Percentiles rank a stretch among this genome's conserved stretches.
Evolutionary conservation across 2,888 invertebrate genomes (phyloP).

Genomic region (Drosophila dives): DNA sequence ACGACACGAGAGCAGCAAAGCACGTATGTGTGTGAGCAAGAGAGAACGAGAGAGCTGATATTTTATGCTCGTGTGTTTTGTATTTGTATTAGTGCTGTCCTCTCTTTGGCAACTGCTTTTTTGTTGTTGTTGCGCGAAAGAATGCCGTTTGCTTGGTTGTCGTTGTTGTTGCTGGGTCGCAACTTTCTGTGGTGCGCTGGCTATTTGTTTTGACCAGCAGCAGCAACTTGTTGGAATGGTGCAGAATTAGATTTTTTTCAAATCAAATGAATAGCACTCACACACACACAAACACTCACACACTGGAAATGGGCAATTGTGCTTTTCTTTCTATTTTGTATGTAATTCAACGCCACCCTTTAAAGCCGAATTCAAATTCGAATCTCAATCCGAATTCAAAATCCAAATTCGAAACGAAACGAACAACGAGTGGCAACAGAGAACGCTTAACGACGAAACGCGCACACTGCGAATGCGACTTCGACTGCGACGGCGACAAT

Average conservation of each 20-base stretch:
- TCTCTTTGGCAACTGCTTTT: constrained; percentile 70
- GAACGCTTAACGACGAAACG: constrained; percentile 57
- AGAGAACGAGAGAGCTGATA: constrained; percentile 33
- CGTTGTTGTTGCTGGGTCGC: constrained; percentile 58
- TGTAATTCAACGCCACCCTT: constrained; percentile 70
- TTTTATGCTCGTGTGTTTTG: constrained; percentile 36
- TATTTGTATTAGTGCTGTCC: constrained; percentile 51
- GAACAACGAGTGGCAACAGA: constrained; percentile 32
- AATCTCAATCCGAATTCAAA: constrained; percentile 51
- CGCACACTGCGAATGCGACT: constrained; percentile 60
- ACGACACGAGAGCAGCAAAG: constrained; percentile 20
- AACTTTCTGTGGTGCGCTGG: constrained; percentile 66
- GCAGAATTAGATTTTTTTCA: constrained; percentile 45
- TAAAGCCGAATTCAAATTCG: constrained; percentile 32
- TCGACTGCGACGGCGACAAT: constrained; percentile 60
- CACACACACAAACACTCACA: constrained; percentile 33
- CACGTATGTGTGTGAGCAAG: constrained; percentile 15
- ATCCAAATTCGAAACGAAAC: constrained; percentile 62
- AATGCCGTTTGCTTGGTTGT: constrained; percentile 82
- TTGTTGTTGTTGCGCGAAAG: constrained; percentile 83
- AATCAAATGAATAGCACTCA: constrained; percentile 37
- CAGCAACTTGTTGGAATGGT: constrained; percentile 72
- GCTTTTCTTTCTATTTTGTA: constrained; percentile 23
- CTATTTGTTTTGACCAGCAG: constrained; percentile 74
- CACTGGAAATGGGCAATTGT: constrained; percentile 50